Evolutionary conservation across 2,797 vertebrate species (phyloP).

Genomic region (Lagodon rhomboides): DNA sequence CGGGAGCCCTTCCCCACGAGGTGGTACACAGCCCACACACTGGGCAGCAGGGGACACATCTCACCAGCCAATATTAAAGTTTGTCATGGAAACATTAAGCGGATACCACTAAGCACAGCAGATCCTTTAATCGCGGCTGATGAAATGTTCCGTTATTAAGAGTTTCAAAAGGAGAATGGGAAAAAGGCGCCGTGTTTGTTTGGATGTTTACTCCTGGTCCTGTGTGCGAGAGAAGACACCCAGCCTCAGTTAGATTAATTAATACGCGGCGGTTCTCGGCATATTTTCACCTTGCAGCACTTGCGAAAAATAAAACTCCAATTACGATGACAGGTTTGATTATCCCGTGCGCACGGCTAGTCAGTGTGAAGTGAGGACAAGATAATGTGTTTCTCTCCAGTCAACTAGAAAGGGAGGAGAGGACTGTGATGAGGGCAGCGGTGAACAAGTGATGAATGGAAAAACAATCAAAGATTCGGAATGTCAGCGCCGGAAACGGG

Average conservation of each 20-base stretch:
- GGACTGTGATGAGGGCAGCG: constrained; percentile 19
- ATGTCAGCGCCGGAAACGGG: constrained; percentile 25
- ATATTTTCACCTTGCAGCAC: constrained; percentile 42
- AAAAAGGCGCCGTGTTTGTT: constrained; percentile 10
- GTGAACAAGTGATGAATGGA: constrained; percentile 41
- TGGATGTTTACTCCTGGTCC: constrained; percentile 13
- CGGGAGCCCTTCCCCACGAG: constrained; percentile 57
- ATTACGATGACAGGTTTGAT: constrained; percentile 44
- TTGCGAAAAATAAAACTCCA: constrained; percentile 29
- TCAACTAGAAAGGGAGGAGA: no score
- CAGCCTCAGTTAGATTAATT: constrained; percentile 39
- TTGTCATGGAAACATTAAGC: constrained; percentile 42
- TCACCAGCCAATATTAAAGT: constrained; percentile 60
- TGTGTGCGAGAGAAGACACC: not conserved
- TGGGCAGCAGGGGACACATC: constrained; percentile 68
- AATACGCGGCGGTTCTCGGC: constrained; percentile 6
- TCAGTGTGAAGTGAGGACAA: constrained; percentile 31
- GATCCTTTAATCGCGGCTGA: constrained; percentile 44
- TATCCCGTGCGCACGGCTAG: not conserved
- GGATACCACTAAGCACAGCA: constrained; percentile 29
- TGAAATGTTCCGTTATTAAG: constrained; percentile 46
- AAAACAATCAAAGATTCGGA: constrained; percentile 39
- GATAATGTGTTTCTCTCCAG: constrained; percentile 15
- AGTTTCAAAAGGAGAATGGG: constrained; percentile 7
- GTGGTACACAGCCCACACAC: constrained; percentile 64